Evolutionary conservation across 23 tunicate genomes (phyloP).

Genomic region (Pegea sp.): DNA sequence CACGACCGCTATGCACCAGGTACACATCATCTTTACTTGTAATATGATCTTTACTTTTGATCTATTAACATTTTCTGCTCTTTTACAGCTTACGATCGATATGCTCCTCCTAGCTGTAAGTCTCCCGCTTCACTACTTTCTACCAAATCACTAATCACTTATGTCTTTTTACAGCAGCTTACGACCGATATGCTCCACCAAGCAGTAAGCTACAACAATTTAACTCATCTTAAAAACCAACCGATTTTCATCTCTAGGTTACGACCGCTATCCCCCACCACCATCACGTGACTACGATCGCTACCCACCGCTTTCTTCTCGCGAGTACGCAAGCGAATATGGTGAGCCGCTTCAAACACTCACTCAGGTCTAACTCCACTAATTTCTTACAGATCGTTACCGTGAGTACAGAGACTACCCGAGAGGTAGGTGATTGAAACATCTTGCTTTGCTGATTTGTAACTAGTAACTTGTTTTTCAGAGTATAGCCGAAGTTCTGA

Average conservation of each 20-base stretch:
- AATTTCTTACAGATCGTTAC: slow-evolving; percentile 59
- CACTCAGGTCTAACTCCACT: too few species aligned
- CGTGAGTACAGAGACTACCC: slow-evolving; percentile 58
- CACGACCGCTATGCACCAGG: slow-evolving; percentile 35
- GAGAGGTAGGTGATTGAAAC: slow-evolving; percentile 9
- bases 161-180: slow-evolving; percentile 4
- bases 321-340: slow-evolving; percentile 52
- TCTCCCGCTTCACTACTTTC: too few species aligned
- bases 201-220: too few species aligned
- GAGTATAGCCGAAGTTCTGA: slow-evolving; percentile 47
- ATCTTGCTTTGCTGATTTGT: too few species aligned
- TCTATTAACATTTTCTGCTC: not conserved
- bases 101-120: not conserved
- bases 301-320: too few species aligned
- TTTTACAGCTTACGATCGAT: not conserved
- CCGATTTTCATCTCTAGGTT: slow-evolving; percentile 2
- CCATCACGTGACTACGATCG: too few species aligned
- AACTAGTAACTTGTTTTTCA: slow-evolving; percentile 19
- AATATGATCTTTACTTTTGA: not conserved
- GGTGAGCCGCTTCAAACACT: slow-evolving; percentile 12
- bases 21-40: slow-evolving; percentile 4
- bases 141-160: too few species aligned
- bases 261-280: slow-evolving; percentile 29
- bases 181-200: slow-evolving; percentile 8
- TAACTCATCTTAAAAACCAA: too few species aligned